A percentile compares a stretch with the other conserved stretches of the same genome.
phyloP scores from a whole-genome alignment of 1,140 invertebrate genomes.

The Glossosoma conforme region DNA sequence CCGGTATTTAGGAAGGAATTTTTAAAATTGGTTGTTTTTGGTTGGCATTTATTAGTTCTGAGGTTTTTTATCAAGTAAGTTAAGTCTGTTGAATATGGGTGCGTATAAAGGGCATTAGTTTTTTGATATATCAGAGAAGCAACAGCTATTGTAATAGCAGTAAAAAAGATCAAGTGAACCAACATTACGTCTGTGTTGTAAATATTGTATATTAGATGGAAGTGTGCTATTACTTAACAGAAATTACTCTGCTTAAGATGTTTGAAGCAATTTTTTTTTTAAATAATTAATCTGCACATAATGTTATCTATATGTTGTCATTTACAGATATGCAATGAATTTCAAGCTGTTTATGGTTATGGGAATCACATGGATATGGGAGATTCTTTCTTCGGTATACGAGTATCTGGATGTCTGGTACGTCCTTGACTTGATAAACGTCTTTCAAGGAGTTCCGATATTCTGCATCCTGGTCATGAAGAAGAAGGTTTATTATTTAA shows the following conservation, averaged over 20 bases:
- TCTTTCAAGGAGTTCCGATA: constrained; percentile 59
- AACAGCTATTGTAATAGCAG: background rate
- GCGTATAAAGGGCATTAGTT: too few species aligned
- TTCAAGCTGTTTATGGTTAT: constrained; percentile 70
- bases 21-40: too few species aligned
- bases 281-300: too few species aligned
- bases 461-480: constrained; percentile 63
- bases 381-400: constrained; percentile 55
- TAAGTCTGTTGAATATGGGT: too few species aligned
- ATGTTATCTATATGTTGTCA: constrained; percentile 4
- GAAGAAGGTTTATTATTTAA: constrained; percentile 51
- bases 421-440: constrained; percentile 55
- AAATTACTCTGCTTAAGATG: background rate
- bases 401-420: constrained; percentile 50
- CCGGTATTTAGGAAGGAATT: too few species aligned
- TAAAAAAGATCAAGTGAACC: background rate
- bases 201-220: constrained; percentile 1
- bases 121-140: too few species aligned
- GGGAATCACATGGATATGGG: constrained; percentile 67
- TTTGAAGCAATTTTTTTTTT: background rate
- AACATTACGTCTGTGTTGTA: background rate
- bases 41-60: too few species aligned
- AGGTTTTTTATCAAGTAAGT: too few species aligned
- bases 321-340: constrained; percentile 60
- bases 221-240: too few species aligned